These are phyloP conservation scores for Tenualosa ilisha DNA, from an alignment of 2,797 vertebrate species.

Conservation along the genomic window DNA sequence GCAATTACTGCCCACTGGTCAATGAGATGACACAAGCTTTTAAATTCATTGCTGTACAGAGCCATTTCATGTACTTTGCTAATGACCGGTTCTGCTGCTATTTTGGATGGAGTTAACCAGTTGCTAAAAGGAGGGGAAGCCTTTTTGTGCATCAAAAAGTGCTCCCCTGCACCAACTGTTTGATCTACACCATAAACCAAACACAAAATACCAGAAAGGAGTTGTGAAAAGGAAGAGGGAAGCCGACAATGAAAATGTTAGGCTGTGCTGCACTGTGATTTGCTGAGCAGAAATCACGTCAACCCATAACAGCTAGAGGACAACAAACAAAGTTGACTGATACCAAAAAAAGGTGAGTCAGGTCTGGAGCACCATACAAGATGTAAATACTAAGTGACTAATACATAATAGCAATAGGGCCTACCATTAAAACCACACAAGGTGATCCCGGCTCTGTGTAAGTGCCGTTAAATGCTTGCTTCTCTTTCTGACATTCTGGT, in stretches of 20 bases:
- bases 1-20: slow-evolving; percentile 30
- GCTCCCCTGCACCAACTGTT: neutral
- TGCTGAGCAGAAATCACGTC: neutral
- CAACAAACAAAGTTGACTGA: neutral
- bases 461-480: neutral
- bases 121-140: neutral
- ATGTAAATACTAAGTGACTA: neutral
- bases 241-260: neutral
- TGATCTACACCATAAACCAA: neutral
- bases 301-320: neutral
- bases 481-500: neutral
- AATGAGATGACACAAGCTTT: slow-evolving; percentile 30
- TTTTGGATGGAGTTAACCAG: neutral
- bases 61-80: neutral
- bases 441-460: neutral
- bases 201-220: slow-evolving; percentile 1
- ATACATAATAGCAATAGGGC: neutral
- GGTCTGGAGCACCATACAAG: neutral
- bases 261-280: neutral
- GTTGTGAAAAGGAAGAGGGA: neutral
- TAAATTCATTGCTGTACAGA: slow-evolving; percentile 22
- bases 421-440: neutral
- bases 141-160: neutral
- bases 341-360: neutral
- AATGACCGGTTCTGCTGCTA: slow-evolving; percentile 1